Base-by-base conservation (phyloP, 1,140 invertebrate genomes). In the Calliopsis andreniformis region DNA sequence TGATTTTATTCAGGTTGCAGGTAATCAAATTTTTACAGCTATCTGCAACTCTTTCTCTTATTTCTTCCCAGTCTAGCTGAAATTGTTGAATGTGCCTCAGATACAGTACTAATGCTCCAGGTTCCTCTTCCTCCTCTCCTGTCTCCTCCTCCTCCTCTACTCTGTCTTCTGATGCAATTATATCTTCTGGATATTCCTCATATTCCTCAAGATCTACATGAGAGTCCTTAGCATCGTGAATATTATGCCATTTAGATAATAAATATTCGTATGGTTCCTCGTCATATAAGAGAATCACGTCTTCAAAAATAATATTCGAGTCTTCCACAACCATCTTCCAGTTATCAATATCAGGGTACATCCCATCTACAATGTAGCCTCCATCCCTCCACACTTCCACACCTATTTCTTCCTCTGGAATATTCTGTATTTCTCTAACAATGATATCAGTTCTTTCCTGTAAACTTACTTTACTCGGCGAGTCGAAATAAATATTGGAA, bases 291-390 rank as follows among this genome's bases (percentile, higher is more conserved):
- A 92, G 75, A 75, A 94, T 88, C 2, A 92, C 88, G 78, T 94
- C 91, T 81, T 94, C 93, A 20, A 94, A 92, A 12, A 89, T 70
- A 63, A 92, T 87, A n/a, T 91, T 88, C 23, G 86, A 80, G 18
- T 91, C 88, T 25, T 91, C 88, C 3, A 72, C 82, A 7, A 94
- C 79, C 67, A 85, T 87, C 66, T 85, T 82, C 89, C 94, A 92
- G 78, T 90, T 87, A 75, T 93, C 91, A n/a, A 87, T 43, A 76
- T 93, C 88, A 18, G 89, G 83, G 30, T 91, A 87, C 88, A 94
- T 92, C 4, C 91, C 93, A 86, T 94, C 94, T 32, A 95, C 87
- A 73, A 95, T 91, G 91, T 92, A 94, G 67, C 93, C 93, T 18
- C 92, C 91, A 79, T 91, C 92, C 66, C 80, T 78, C 43, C 18